Evolutionary conservation across 2,797 vertebrate species (phyloP).

Genomic region (Tokudaia muenninki): DNA sequence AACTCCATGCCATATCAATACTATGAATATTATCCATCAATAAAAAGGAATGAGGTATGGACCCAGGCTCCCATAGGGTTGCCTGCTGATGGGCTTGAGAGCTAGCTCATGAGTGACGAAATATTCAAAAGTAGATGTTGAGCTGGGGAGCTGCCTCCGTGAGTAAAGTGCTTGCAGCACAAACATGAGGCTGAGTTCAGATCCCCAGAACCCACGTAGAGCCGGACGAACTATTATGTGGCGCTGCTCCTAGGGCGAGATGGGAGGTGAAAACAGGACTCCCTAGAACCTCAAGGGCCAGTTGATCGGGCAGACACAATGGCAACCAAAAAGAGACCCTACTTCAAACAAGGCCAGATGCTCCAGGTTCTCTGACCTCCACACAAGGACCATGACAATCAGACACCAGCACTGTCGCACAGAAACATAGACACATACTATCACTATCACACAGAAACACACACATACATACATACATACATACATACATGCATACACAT

Average conservation of each 20-base stretch:
- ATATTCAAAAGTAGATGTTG: slow-evolving; percentile 23
- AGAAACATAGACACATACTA: neutral
- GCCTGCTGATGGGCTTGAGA: neutral
- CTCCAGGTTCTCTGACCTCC: neutral
- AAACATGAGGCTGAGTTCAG: neutral
- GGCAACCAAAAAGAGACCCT: neutral
- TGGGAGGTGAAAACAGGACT: neutral
- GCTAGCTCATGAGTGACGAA: slow-evolving; percentile 5
- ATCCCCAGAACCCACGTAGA: neutral
- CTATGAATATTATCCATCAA: neutral
- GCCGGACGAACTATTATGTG: neutral
- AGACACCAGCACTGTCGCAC: neutral
- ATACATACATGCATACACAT: neutral
- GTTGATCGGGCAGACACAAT: neutral
- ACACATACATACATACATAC: neutral
- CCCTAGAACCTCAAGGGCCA: neutral
- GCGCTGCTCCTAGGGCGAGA: neutral
- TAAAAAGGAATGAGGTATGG: neutral
- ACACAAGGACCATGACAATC: neutral
- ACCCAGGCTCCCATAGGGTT: neutral
- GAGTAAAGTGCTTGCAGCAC: neutral
- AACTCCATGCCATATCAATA: neutral
- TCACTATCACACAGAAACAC: no score
- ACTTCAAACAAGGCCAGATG: neutral
- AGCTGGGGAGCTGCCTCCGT: neutral